Conservation (phyloP, 2,797 vertebrate species). For the Paguma larvata region DNA sequence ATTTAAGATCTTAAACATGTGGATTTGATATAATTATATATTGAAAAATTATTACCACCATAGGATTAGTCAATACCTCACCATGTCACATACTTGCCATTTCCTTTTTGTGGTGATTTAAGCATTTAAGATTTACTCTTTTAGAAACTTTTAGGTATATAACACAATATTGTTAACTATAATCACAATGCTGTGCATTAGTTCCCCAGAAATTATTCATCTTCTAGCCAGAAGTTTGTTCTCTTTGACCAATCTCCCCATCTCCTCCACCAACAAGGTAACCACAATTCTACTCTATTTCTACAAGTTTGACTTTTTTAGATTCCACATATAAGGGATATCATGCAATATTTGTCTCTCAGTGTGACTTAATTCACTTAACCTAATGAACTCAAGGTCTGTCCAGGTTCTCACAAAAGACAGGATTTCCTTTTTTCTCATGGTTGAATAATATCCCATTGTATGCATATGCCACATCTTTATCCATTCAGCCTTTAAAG, state of each 20-base stretch:
- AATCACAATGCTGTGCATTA: neutral
- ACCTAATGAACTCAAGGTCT: neutral
- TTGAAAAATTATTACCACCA: neutral
- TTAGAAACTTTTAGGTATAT: neutral
- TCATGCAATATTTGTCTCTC: neutral
- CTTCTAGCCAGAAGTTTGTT: neutral
- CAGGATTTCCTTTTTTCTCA: neutral
- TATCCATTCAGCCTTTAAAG: neutral
- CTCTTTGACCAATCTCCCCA: neutral
- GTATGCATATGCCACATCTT: neutral
- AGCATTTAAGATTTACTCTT: neutral
- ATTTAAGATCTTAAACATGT: neutral
- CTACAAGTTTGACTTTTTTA: neutral
- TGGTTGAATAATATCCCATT: neutral
- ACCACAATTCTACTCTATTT: neutral
- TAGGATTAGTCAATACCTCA: neutral
- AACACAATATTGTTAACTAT: neutral
- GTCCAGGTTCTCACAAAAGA: neutral
- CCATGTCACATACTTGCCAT: neutral
- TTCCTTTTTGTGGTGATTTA: neutral
- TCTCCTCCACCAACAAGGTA: neutral
- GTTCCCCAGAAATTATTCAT: neutral
- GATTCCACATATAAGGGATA: neutral
- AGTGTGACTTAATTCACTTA: neutral
- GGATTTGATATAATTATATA: neutral